phyloP scores from a whole-genome alignment of 2,888 invertebrate species.

The Autographa pulchrina region DNA sequence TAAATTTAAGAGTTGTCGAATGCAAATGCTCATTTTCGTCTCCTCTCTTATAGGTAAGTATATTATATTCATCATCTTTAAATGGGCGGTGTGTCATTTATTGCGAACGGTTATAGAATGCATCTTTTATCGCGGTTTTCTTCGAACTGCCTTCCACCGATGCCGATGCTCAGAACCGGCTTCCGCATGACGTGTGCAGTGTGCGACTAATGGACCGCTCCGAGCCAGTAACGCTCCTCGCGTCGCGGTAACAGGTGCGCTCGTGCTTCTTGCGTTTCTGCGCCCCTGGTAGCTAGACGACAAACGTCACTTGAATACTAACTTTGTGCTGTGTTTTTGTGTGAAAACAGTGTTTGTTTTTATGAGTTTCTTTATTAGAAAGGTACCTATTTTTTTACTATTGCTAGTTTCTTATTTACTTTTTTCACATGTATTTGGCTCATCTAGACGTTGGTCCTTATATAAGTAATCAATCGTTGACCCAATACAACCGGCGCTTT shows the following conservation, averaged over 20 bases:
- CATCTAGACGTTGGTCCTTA: constrained; percentile 50
- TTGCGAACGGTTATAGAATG: constrained; percentile 67
- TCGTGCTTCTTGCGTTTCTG: constrained; percentile 74
- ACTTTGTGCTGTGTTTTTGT: constrained; percentile 68
- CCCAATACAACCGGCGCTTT: constrained; percentile 44
- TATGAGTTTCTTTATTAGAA: constrained; percentile 35
- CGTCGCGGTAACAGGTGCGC: constrained; percentile 86
- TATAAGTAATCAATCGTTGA: constrained; percentile 50
- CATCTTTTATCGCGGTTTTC: constrained; percentile 78
- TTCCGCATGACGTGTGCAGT: constrained; percentile 85
- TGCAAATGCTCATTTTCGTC: constrained; percentile 37
- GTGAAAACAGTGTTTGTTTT: constrained; percentile 53
- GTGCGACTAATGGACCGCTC: constrained; percentile 81
- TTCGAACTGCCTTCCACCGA: constrained; percentile 74
- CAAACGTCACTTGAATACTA: constrained; percentile 64
- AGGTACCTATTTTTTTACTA: constrained; percentile 48
- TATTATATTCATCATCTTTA: constrained; percentile 49
- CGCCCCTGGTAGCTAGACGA: constrained; percentile 71
- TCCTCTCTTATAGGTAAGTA: constrained; percentile 7
- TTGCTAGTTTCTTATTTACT: constrained; percentile 12
- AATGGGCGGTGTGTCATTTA: constrained; percentile 55
- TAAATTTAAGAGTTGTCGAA: constrained; percentile 28
- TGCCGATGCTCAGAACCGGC: constrained; percentile 78
- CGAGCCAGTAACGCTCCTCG: constrained; percentile 85
- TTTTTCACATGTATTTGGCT: constrained; percentile 36